Evolutionary conservation across 1,140 invertebrate species (phyloP), one percentile per base, ranked within the genome.

Genomic region (Nomia melanderi): DNA sequence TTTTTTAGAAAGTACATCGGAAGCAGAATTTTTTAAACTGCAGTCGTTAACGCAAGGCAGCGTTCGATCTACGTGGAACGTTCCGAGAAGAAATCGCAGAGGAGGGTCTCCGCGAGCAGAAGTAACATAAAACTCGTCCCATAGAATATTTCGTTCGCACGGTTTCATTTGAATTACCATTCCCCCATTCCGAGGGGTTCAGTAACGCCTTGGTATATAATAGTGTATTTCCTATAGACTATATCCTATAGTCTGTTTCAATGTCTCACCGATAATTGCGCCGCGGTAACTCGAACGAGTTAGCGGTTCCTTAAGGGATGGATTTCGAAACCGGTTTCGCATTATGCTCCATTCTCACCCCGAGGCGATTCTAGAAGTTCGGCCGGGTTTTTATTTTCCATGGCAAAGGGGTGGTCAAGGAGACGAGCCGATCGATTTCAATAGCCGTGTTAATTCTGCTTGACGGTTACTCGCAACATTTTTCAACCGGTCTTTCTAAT

Each of bases 161-260:
- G 86, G 87, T 88, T 88, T 88, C 87, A 88, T 88, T 88, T 88
- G 85, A 87, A 88, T 88, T 88, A 88, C 88, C 86, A 85, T 85
- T 78, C 86, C 77, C 86, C 75, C 74, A 77, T 80, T 77, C 63
- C 72, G 59, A 47, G 72, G 79, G 82, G 81, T 79, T 80, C 64
- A 64, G 47, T 62, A 60, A 57, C 65, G 59, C 23, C 47, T 36
- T 41, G n/a, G 27, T 63, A 12, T 29, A 66, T 44, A 39, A 57
- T 39, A 31, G 41, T 31, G 27, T 2, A 27, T 47, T 17, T 64
- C 31, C 39, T 54, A 63, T 25, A 36, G 36, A 20, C 65, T 44
- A 27, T 41, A n/a, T 17, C 27, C 56, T 70, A 56, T 66, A 73
- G 72, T 62, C 78, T 74, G 70, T 81, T 73, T 84, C 82, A 79